These are phyloP conservation scores for Aphidoletes aphidimyza DNA, from an alignment of 2,888 invertebrate genomes.

Conservation along the genomic window DNA sequence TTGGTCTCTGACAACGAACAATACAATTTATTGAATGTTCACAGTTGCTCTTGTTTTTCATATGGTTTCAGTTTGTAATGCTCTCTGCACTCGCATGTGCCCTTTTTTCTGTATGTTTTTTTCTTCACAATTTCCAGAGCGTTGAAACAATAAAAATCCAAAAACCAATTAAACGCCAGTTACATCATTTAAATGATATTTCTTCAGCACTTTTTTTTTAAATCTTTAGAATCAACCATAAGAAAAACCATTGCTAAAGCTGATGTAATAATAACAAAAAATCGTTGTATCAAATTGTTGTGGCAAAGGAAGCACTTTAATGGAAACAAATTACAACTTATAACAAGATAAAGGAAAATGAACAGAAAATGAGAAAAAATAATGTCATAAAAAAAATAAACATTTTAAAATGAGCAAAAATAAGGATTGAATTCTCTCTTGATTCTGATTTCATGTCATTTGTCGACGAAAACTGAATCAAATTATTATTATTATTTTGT, in stretches of 20 bases:
- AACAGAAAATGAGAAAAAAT: not conserved
- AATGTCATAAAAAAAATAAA: not conserved
- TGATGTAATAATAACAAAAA: conserved; percentile 1
- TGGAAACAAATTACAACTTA: not conserved
- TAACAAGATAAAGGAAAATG: not conserved
- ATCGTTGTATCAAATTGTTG: not conserved
- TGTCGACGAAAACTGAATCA: no score
- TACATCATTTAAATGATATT: conserved; percentile 38
- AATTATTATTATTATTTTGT: no score
- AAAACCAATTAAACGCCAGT: conserved; percentile 50
- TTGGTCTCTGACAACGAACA: not conserved
- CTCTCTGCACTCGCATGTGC: not conserved
- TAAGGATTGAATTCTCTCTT: no score
- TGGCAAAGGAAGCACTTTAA: conserved; percentile 15
- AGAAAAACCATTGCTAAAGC: conserved; percentile 2
- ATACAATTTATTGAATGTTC: not conserved
- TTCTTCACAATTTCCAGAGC: not conserved
- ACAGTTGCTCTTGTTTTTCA: not conserved
- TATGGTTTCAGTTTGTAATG: conserved; percentile 15
- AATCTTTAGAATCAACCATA: not conserved
- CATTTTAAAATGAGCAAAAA: no score
- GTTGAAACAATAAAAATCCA: conserved; percentile 11
- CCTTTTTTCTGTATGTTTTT: no score
- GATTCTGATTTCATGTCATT: no score
- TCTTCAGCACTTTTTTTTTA: not conserved